Evolutionary conservation across 2,113 vertebrate genomes (phyloP).

Genomic region (Cheilinus undulatus): DNA sequence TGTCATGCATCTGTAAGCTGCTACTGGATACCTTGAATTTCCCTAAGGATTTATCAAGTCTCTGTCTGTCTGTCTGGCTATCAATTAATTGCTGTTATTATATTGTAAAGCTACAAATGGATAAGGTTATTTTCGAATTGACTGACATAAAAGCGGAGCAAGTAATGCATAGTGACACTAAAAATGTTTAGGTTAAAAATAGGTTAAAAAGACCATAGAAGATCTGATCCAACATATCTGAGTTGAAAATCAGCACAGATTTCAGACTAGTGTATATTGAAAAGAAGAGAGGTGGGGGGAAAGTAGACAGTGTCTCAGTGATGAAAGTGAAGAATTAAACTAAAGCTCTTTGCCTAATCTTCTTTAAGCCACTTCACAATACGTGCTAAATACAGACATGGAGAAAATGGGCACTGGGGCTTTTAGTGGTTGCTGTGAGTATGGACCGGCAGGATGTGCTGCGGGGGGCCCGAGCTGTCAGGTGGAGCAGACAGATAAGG

Average conservation of each 20-base stretch:
- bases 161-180: background rate
- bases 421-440: conserved; percentile 60
- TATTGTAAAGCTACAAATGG: too few relatives aligned
- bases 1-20: too few relatives aligned
- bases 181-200: background rate
- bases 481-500: conserved; percentile 28
- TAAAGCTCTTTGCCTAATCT: conserved; percentile 79
- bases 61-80: too few relatives aligned
- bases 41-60: too few relatives aligned
- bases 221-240: background rate
- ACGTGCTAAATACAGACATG: conserved; percentile 67
- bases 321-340: conserved; percentile 67
- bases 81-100: too few relatives aligned
- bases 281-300: conserved; percentile 3
- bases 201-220: background rate
- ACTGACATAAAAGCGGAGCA: background rate
- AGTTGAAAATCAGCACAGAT: background rate
- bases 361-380: conserved; percentile 75
- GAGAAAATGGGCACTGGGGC: conserved; percentile 37
- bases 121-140: too few relatives aligned
- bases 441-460: conserved; percentile 59
- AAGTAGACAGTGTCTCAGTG: conserved; percentile 43
- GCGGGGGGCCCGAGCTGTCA: conserved; percentile 65
- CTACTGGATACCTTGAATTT: too few relatives aligned
- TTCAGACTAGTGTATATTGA: background rate